Evolutionary conservation across 2,113 vertebrate species (phyloP).

Genomic region (Rhabdomys dilectus): DNA sequence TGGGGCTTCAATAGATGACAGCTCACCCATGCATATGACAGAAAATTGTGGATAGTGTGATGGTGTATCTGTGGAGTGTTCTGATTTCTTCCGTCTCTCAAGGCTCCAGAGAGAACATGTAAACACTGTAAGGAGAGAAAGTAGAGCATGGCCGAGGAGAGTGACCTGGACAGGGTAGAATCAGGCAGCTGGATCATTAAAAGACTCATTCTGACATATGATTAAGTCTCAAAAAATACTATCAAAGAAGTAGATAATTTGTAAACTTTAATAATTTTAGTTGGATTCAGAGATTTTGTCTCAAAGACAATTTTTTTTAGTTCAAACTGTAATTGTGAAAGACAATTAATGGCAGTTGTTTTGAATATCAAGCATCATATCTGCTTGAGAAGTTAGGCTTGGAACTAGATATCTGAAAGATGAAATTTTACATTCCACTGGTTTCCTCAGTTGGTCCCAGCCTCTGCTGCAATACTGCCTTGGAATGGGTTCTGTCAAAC

Average conservation of each 20-base stretch:
- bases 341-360: not conserved
- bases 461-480: not conserved
- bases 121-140: not conserved
- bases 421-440: rapidly evolving
- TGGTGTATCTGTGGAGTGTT: not conserved
- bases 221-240: not conserved
- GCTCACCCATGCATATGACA: not conserved
- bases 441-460: not conserved
- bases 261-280: not conserved
- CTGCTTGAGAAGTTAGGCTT: not conserved
- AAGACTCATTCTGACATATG: not conserved
- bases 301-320: conserved; percentile 1
- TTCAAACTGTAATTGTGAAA: not conserved
- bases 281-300: not conserved
- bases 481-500: not conserved
- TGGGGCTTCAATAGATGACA: not conserved
- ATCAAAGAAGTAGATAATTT: not conserved
- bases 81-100: not conserved
- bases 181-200: not conserved
- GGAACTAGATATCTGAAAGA: not conserved
- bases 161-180: no score
- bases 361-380: not conserved
- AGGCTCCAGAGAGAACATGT: not conserved
- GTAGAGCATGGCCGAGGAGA: not conserved
- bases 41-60: not conserved